These are phyloP conservation scores for Dendroctonus ponderosae DNA, from an alignment of 1,140 invertebrate genomes.

Conservation along the genomic window DNA sequence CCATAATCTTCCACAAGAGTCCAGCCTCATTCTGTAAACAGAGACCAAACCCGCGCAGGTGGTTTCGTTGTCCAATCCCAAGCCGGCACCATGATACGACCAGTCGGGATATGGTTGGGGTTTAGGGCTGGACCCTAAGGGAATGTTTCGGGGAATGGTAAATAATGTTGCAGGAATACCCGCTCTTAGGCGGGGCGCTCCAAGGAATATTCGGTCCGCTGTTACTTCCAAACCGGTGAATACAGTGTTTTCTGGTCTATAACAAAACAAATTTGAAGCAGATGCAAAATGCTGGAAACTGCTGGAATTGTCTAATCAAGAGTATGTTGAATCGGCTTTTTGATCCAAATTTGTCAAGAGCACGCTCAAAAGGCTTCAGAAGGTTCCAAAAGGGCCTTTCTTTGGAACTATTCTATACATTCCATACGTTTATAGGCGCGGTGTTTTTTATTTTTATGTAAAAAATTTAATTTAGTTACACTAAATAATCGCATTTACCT, in stretches of 20 bases:
- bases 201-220: slow-evolving; percentile 69
- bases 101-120: slow-evolving; percentile 76
- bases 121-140: slow-evolving; percentile 64
- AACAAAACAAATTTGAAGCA: slow-evolving; percentile 40
- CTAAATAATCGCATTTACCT: slow-evolving; percentile 34
- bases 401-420: no score
- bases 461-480: no score
- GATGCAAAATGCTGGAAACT: no score
- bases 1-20: slow-evolving; percentile 77
- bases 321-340: no score
- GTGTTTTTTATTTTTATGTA: no score
- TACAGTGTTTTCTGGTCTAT: slow-evolving; percentile 68
- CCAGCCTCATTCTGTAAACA: slow-evolving; percentile 69
- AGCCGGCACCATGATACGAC: slow-evolving; percentile 71
- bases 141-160: slow-evolving; percentile 62
- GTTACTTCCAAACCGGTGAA: slow-evolving; percentile 72
- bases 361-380: no score
- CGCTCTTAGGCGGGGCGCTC: slow-evolving; percentile 65
- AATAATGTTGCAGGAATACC: slow-evolving; percentile 73
- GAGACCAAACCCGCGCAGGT: slow-evolving; percentile 67
- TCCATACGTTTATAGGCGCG: no score
- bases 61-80: slow-evolving; percentile 62
- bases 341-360: no score
- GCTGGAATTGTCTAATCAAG: no score
- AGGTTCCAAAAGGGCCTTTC: no score